These are phyloP conservation scores for Drosophila mayri DNA, from an alignment of 1,140 invertebrate genomes.

Conservation along the genomic window DNA sequence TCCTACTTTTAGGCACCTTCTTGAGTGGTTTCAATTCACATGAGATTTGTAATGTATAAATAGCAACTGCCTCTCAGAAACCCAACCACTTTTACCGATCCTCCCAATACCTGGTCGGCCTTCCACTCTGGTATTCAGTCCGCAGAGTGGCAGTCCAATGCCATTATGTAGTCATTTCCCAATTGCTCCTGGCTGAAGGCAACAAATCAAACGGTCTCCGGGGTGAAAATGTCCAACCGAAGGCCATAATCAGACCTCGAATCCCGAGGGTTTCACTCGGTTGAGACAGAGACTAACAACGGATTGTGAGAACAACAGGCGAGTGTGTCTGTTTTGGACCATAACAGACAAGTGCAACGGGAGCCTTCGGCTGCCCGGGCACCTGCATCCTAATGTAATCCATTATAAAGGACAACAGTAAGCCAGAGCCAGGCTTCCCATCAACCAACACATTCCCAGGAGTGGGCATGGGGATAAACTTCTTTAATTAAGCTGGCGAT, in stretches of 20 bases:
- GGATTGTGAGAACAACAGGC: slow-evolving; percentile 18
- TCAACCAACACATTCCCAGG: not conserved
- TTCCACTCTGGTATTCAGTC: slow-evolving; percentile 20
- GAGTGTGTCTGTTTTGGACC: slow-evolving; percentile 37
- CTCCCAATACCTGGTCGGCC: slow-evolving; percentile 4
- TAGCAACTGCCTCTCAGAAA: slow-evolving; percentile 1
- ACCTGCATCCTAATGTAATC: slow-evolving; percentile 71
- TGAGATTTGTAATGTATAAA: slow-evolving; percentile 6
- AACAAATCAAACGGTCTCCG: slow-evolving; percentile 72
- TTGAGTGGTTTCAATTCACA: slow-evolving; percentile 3
- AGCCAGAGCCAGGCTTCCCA: slow-evolving; percentile 5
- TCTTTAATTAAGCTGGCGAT: slow-evolving; percentile 69
- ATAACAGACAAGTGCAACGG: slow-evolving; percentile 51
- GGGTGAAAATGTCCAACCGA: slow-evolving; percentile 59
- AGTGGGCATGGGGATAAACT: slow-evolving; percentile 12
- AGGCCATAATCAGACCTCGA: slow-evolving; percentile 45
- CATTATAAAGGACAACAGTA: slow-evolving; percentile 66
- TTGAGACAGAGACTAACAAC: slow-evolving; percentile 12
- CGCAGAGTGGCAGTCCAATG: slow-evolving; percentile 22
- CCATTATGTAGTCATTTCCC: slow-evolving; percentile 70
- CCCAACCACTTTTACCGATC: not conserved
- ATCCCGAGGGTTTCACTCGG: slow-evolving; percentile 20
- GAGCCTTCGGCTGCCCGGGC: slow-evolving; percentile 11
- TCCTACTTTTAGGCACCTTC: not conserved
- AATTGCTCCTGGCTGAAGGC: slow-evolving; percentile 61